Percentiles rank a stretch among this genome's conserved stretches.
Conservation (phyloP, 2,888 invertebrate species). For the Acleris sparsana region DNA sequence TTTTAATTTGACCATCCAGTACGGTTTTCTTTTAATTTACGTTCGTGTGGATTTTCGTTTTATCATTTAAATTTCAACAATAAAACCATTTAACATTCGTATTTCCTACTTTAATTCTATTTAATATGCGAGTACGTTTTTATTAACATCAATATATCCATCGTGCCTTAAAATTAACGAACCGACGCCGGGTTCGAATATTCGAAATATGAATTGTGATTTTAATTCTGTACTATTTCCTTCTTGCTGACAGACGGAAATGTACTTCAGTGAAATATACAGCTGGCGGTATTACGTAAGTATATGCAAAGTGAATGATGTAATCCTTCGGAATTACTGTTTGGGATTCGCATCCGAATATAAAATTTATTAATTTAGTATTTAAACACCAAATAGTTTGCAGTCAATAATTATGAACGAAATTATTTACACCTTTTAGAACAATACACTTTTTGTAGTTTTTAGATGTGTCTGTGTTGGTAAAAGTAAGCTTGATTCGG, state of each 20-base stretch:
- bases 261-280: slow-evolving; percentile 78
- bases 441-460: not conserved
- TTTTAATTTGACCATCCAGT: slow-evolving; percentile 50
- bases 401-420: too few relatives aligned
- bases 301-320: slow-evolving; percentile 47
- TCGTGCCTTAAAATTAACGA: slow-evolving; percentile 17
- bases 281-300: slow-evolving; percentile 79
- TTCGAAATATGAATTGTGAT: slow-evolving; percentile 37
- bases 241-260: slow-evolving; percentile 75
- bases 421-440: too few relatives aligned
- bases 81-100: too few relatives aligned
- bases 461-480: not conserved
- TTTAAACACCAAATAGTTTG: too few relatives aligned
- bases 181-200: slow-evolving; percentile 7
- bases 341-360: not conserved
- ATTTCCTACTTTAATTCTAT: too few relatives aligned
- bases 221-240: slow-evolving; percentile 52
- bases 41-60: not conserved
- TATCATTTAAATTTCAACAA: too few relatives aligned
- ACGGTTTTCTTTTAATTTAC: slow-evolving; percentile 42
- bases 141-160: slow-evolving; percentile 6
- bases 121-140: too few relatives aligned
- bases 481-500: not conserved
- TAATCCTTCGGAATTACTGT: slow-evolving; percentile 7
- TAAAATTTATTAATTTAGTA: too few relatives aligned